Evolutionary conservation across 1,140 invertebrate genomes (phyloP).

Genomic region (Drosophila leontia): DNA sequence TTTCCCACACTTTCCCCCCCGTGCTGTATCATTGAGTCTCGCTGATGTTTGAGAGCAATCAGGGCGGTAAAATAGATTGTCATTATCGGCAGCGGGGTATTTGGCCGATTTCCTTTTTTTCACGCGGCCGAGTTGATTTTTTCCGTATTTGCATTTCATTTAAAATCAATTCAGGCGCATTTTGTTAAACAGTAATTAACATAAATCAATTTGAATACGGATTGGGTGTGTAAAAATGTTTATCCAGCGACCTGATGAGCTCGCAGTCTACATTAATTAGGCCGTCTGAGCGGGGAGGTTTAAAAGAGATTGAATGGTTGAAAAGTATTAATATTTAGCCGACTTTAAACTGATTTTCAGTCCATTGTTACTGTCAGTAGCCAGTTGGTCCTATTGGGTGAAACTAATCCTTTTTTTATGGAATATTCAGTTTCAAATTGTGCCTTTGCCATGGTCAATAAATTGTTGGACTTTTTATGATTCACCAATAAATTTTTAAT

Average conservation of each 20-base stretch:
- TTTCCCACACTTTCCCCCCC: neutral
- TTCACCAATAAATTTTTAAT: slow-evolving; percentile 27
- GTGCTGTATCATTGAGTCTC: neutral
- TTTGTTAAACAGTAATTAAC: slow-evolving; percentile 82
- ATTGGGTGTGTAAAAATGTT: slow-evolving; percentile 63
- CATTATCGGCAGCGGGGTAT: slow-evolving; percentile 51
- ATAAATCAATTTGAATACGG: slow-evolving; percentile 73
- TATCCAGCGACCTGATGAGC: slow-evolving; percentile 48
- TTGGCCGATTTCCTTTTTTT: slow-evolving; percentile 46
- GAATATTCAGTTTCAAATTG: neutral
- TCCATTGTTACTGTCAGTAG: neutral
- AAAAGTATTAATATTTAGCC: slow-evolving; percentile 3
- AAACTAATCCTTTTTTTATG: neutral
- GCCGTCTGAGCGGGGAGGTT: slow-evolving; percentile 9
- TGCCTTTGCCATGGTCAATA: neutral
- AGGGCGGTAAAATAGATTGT: slow-evolving; percentile 49
- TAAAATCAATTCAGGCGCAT: slow-evolving; percentile 74
- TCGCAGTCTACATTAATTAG: slow-evolving; percentile 59
- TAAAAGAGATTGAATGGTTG: neutral
- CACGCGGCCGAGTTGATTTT: slow-evolving; percentile 24
- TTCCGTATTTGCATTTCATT: slow-evolving; percentile 71
- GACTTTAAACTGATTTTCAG: slow-evolving; percentile 1
- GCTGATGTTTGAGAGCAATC: slow-evolving; percentile 61
- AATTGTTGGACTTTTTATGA: neutral
- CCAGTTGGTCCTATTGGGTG: neutral